phyloP scores from a whole-genome alignment of 2,888 invertebrate genomes.

The Trichopria drosophilae region DNA sequence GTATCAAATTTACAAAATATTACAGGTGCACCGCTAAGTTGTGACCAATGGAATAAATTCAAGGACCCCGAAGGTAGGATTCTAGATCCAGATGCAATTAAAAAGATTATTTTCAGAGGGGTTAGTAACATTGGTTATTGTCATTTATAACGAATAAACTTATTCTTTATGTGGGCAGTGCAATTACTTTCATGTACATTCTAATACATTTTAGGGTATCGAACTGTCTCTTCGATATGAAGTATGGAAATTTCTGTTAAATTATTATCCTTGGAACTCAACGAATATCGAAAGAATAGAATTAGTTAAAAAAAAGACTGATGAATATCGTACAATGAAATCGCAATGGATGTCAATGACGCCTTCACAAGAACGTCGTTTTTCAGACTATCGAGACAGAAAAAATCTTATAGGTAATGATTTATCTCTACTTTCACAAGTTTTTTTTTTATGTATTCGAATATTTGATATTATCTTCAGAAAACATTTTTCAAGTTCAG shows the following conservation, averaged over 20 bases:
- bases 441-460: too few species aligned
- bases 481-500: too few species aligned
- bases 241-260: conserved; percentile 94
- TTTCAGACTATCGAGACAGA: conserved; percentile 84
- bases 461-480: too few species aligned
- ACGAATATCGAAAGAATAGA: conserved; percentile 72
- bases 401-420: conserved; percentile 82
- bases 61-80: conserved; percentile 82
- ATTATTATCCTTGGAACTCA: conserved; percentile 84
- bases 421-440: too few species aligned
- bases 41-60: conserved; percentile 80
- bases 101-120: conserved; percentile 88
- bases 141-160: too few species aligned
- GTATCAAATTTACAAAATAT: not conserved
- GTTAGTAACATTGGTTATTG: too few species aligned
- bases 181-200: too few species aligned
- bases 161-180: too few species aligned
- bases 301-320: conserved; percentile 71
- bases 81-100: conserved; percentile 75
- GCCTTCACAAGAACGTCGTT: conserved; percentile 82
- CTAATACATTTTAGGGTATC: conserved; percentile 85
- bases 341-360: conserved; percentile 93
- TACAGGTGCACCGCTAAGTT: conserved; percentile 71
- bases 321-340: conserved; percentile 94
- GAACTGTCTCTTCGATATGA: conserved; percentile 74